Evolutionary conservation across 2,113 vertebrate genomes (phyloP).

Genomic region (Onychostruthus taczanowskii): DNA sequence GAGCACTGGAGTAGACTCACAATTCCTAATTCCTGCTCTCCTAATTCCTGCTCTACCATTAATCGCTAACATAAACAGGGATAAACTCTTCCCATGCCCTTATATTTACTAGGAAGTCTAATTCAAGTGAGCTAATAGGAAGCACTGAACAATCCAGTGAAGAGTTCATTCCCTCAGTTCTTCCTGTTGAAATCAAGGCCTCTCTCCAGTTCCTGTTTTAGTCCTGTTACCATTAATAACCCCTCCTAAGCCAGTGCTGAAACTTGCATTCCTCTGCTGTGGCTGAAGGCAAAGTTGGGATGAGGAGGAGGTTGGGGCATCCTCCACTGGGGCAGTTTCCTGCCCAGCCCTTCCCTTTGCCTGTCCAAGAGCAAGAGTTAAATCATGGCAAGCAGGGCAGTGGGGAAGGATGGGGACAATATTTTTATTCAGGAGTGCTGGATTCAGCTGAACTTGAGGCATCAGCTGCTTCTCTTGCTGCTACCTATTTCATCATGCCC

Average conservation of each 20-base stretch:
- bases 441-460: not conserved
- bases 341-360: not conserved
- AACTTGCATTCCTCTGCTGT: not conserved
- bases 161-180: constrained; percentile 4
- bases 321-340: not conserved
- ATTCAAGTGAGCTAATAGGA: constrained; percentile 23
- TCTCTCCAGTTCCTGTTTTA: constrained; percentile 38
- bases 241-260: not conserved
- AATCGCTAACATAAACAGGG: not conserved
- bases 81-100: not conserved
- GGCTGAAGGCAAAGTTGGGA: not conserved
- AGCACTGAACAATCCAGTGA: constrained; percentile 19
- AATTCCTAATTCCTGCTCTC: not conserved
- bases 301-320: not conserved
- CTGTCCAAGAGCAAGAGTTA: not conserved
- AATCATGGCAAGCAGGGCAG: fast-evolving
- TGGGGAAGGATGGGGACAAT: not conserved
- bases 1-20: not conserved
- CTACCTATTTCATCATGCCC: not conserved
- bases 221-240: constrained; percentile 12
- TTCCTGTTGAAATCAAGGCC: constrained; percentile 47
- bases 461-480: not conserved
- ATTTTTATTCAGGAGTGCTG: not conserved
- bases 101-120: not conserved
- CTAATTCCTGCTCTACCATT: not conserved